phyloP scores from a whole-genome alignment of 2,888 invertebrate genomes.

The Patella depressa region DNA sequence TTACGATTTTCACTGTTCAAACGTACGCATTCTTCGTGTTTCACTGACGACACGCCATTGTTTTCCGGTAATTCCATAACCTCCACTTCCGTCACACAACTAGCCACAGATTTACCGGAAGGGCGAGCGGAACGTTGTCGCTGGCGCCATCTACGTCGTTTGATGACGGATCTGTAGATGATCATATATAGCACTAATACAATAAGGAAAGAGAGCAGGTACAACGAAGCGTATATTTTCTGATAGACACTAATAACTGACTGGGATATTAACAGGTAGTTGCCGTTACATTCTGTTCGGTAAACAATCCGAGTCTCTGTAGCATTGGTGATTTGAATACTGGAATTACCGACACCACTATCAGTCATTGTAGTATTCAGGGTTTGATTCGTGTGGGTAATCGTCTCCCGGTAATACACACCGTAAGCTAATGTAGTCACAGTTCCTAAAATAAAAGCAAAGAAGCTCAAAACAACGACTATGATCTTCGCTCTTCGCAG shows the following conservation, averaged over 20 bases:
- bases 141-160: slow-evolving; percentile 43
- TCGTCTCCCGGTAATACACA: slow-evolving; percentile 23
- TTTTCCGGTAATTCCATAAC: slow-evolving; percentile 28
- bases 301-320: slow-evolving; percentile 4
- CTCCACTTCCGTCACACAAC: slow-evolving; percentile 23
- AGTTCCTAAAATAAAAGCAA: slow-evolving; percentile 57
- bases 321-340: not conserved
- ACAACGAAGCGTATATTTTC: slow-evolving; percentile 54
- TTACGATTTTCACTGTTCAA: slow-evolving; percentile 25
- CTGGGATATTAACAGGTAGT: slow-evolving; percentile 36
- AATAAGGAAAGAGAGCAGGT: slow-evolving; percentile 53
- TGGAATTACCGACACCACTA: not conserved
- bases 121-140: slow-evolving; percentile 38
- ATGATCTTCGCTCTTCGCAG: slow-evolving; percentile 53
- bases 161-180: slow-evolving; percentile 59
- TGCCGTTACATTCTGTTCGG: slow-evolving; percentile 38
- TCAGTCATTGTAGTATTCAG: not conserved
- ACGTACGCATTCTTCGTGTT: slow-evolving; percentile 14
- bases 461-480: slow-evolving; percentile 46
- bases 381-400: not conserved
- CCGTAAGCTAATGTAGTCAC: slow-evolving; percentile 52
- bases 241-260: slow-evolving; percentile 45
- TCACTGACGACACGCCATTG: slow-evolving; percentile 18
- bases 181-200: slow-evolving; percentile 59
- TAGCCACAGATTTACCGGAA: slow-evolving; percentile 24